A percentile compares a stretch with the other conserved stretches of the same genome.
Evolutionary conservation across 2,888 invertebrate species (phyloP).

Genomic region (Acleris holmiana): DNA sequence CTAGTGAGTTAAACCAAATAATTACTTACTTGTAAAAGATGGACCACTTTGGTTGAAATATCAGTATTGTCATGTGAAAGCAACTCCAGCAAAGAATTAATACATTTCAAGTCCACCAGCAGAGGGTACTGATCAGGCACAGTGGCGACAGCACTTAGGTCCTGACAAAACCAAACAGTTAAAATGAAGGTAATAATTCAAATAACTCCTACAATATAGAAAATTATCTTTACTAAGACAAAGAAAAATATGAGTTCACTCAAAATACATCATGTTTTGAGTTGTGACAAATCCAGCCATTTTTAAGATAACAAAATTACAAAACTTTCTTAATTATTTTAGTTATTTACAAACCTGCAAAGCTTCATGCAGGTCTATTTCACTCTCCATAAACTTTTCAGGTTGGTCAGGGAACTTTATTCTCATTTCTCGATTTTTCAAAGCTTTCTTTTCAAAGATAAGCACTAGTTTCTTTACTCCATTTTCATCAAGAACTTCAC

Average conservation of each 20-base stretch:
- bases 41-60: conserved; percentile 91
- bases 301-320: too few relatives aligned
- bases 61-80: conserved; percentile 98
- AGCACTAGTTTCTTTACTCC: conserved; percentile 94
- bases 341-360: conserved; percentile 86
- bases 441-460: conserved; percentile 96
- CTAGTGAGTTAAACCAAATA: too few relatives aligned
- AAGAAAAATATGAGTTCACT: too few relatives aligned
- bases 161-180: conserved; percentile 84
- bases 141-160: conserved; percentile 96
- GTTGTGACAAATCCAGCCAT: too few relatives aligned
- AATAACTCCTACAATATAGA: too few relatives aligned
- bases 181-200: neutral
- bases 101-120: conserved; percentile 94
- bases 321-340: neutral
- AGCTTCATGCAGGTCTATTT: conserved; percentile 95
- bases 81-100: conserved; percentile 95
- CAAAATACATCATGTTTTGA: too few relatives aligned
- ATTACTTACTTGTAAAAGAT: conserved; percentile 84
- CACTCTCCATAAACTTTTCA: conserved; percentile 99
- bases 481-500: conserved; percentile 94
- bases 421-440: conserved; percentile 98
- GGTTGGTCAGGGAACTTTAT: conserved; percentile 99
- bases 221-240: too few relatives aligned
- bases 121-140: conserved; percentile 97